Base-by-base conservation (phyloP, 2,888 invertebrate species). In the Drosophila kuntzei region DNA sequence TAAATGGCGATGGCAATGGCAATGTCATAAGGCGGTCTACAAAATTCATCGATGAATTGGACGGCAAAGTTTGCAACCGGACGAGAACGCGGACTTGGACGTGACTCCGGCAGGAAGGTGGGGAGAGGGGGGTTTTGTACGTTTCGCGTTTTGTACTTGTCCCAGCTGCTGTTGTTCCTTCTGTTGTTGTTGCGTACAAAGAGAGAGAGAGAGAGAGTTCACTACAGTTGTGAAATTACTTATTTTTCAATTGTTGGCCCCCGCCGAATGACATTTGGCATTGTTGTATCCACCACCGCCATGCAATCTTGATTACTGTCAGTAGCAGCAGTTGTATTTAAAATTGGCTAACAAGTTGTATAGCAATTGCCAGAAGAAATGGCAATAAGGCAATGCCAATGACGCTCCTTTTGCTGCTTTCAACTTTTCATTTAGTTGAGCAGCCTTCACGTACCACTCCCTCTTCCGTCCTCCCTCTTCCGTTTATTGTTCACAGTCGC, bases 221-320 rank as follows among this genome's bases (percentile, higher is more conserved):
- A 78, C 87, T 69, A 79, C 79, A 79, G 82, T 88, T 88, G 80
- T 71, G 77, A 80, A 88, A 85, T 86, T 85, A 85, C 84, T 85
- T 85, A 88, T 83, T 85, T 85, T 86, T 87, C 89, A 88, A 83
- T 88, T 85, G 89, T 83, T 88, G 76, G 60, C 29, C 54, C 74
- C 61, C 61, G 60, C 46, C 69, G 68, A 82, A 84, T 80, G 84
- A 67, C 81, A 80, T 87, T 85, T 85, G 82, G 71, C 71, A 87
- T 83, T 82, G 87, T 82, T 87, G 85, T 81, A 71, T 71, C 65
- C 70, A 66, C 71, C 73, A 73, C 69, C 63, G 72, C 84, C 80
- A 74, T 86, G 76, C 88, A 86, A 87, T 87, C 87, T 89, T 87
- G 89, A 89, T 89, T 89, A 86, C 86, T 85, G 88, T 89, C 87